A percentile compares a stretch with the other conserved stretches of the same genome.
Conservation (phyloP, 2,113 vertebrate species). For the Gymnobelideus leadbeateri region DNA sequence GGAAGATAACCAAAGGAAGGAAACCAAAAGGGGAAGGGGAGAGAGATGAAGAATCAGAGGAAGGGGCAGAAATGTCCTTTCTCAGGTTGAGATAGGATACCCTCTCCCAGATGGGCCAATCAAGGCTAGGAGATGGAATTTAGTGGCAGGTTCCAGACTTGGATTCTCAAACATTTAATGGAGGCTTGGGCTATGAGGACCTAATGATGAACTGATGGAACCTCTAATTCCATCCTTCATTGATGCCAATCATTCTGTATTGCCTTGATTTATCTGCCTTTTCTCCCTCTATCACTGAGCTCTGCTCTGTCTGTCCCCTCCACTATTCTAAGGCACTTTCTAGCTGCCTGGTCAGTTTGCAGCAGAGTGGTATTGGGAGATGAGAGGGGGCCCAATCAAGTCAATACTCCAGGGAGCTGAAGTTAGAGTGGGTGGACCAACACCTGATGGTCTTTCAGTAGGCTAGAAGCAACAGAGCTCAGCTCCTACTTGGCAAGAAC, state of each 20-base stretch:
- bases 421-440: background rate
- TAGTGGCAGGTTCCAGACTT: background rate
- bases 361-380: background rate
- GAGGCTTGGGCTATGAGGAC: background rate
- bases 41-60: background rate
- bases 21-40: background rate
- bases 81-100: background rate
- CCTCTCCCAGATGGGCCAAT: background rate
- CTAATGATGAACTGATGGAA: background rate
- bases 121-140: background rate
- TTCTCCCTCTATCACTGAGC: background rate
- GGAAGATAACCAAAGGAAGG: background rate
- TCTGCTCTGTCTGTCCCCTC: background rate
- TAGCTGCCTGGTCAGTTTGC: background rate
- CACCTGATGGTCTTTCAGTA: background rate
- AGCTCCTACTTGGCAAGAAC: background rate
- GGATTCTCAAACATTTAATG: background rate
- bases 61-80: background rate
- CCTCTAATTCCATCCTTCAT: background rate
- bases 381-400: background rate
- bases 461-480: background rate
- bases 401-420: background rate
- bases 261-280: background rate
- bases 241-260: background rate
- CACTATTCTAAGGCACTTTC: background rate